phyloP scores from a whole-genome alignment of 2,797 vertebrate genomes.

The Thripadectes ignobilis region DNA sequence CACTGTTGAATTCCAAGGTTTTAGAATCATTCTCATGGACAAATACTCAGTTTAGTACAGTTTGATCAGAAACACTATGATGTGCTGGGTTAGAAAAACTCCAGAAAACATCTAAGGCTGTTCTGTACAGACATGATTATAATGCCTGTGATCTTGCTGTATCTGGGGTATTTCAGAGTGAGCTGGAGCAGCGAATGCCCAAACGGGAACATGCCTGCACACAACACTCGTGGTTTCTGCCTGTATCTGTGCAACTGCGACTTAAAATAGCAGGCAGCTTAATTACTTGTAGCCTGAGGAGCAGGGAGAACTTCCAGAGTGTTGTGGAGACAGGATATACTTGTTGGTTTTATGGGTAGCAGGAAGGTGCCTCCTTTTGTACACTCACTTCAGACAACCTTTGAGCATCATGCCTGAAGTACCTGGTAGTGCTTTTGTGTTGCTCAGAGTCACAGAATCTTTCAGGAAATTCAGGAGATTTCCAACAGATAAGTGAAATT shows the following conservation, averaged over 20 bases:
- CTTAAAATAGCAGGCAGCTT: neutral
- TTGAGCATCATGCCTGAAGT: neutral
- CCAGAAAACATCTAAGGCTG: neutral
- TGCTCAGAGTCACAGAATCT: neutral
- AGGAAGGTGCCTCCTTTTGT: neutral
- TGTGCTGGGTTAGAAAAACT: neutral
- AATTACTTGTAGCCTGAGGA: neutral
- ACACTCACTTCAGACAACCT: neutral
- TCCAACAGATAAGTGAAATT: neutral
- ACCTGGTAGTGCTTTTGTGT: neutral
- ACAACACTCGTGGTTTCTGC: neutral
- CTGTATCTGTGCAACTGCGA: neutral
- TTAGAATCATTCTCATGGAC: accelerated
- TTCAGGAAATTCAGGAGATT: neutral
- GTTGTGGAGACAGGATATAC: neutral
- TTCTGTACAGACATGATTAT: accelerated
- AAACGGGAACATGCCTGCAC: neutral
- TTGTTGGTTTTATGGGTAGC: neutral
- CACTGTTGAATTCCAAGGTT: neutral
- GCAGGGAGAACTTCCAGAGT: neutral
- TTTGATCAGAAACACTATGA: neutral
- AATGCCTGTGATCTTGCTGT: neutral
- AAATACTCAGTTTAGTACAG: accelerated
- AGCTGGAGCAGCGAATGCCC: neutral
- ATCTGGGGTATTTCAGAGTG: neutral